Percentiles rank a stretch among this genome's conserved stretches.
These are phyloP conservation scores for Aphelenchoides avenae DNA, from an alignment of 1,140 invertebrate species.

Conservation along the genomic window DNA sequence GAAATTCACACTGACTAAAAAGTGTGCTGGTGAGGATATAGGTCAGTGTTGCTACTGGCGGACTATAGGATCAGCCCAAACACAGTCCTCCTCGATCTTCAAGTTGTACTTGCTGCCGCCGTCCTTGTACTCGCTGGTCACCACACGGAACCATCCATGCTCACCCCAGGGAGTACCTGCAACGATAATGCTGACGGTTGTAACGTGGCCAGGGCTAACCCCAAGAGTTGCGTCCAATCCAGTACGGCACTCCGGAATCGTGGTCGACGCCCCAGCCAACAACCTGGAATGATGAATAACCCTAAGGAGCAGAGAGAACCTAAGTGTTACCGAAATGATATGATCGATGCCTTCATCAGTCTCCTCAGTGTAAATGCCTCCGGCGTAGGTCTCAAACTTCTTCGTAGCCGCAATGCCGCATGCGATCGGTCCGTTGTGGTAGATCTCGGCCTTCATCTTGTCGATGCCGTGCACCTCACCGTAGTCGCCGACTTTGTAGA, in stretches of 20 bases:
- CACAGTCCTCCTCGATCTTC: constrained; percentile 62
- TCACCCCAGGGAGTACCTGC: constrained; percentile 63
- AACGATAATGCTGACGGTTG: constrained; percentile 56
- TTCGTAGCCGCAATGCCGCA: constrained; percentile 62
- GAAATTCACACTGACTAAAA: no score
- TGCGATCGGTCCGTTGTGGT: constrained; percentile 63
- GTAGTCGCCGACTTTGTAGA: constrained; percentile 63
- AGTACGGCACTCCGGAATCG: constrained; percentile 61
- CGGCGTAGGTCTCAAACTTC: constrained; percentile 61
- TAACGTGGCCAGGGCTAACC: constrained; percentile 61
- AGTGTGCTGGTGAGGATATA: neutral
- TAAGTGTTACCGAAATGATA: constrained; percentile 24
- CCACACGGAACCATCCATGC: constrained; percentile 58
- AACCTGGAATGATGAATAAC: constrained; percentile 54
- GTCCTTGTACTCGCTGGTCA: constrained; percentile 60
- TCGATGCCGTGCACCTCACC: constrained; percentile 60
- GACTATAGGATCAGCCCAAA: constrained; percentile 49
- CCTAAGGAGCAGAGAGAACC: neutral
- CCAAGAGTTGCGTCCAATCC: constrained; percentile 65
- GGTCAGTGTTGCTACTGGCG: neutral
- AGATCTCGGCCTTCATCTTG: constrained; percentile 65
- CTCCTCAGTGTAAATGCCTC: constrained; percentile 62
- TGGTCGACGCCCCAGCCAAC: constrained; percentile 63
- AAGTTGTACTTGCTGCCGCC: constrained; percentile 62
- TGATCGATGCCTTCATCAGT: constrained; percentile 55